phyloP scores from a whole-genome alignment of 2,113 vertebrate species.

The Microcebus murinus region DNA sequence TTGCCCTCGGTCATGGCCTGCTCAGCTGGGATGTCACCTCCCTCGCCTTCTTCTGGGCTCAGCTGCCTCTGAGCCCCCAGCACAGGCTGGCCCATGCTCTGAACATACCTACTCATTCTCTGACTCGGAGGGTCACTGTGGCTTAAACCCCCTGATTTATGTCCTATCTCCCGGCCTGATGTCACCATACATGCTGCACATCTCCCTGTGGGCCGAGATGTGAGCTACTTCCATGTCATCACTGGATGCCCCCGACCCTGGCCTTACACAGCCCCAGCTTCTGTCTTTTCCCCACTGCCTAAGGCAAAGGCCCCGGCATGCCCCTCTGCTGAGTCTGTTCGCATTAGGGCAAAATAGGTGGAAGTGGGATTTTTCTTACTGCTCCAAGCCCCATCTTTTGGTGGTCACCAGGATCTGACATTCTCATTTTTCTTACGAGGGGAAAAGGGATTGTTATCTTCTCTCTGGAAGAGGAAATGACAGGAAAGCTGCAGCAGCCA shows the following conservation, averaged over 20 bases:
- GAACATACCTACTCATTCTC: not conserved
- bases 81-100: not conserved
- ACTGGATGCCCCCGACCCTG: not conserved
- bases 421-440: conserved; percentile 81
- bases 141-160: rapidly evolving
- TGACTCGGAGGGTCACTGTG: not conserved
- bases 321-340: not conserved
- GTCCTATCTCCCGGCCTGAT: not conserved
- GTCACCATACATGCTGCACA: rapidly evolving
- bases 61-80: not conserved
- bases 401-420: conserved; percentile 57
- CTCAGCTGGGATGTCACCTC: not conserved
- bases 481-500: conserved; percentile 70
- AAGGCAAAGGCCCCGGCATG: not conserved
- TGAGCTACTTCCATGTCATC: not conserved
- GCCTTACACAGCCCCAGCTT: not conserved
- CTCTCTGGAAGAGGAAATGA: conserved; percentile 78
- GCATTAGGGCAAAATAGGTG: not conserved
- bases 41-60: not conserved
- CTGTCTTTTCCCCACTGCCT: not conserved
- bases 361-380: conserved; percentile 17
- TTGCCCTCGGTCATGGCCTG: not conserved
- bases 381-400: conserved; percentile 19
- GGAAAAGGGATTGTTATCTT: conserved; percentile 79
- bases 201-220: not conserved